Evolutionary conservation across 2,113 vertebrate species (phyloP).

Genomic region (Gulo gulo): DNA sequence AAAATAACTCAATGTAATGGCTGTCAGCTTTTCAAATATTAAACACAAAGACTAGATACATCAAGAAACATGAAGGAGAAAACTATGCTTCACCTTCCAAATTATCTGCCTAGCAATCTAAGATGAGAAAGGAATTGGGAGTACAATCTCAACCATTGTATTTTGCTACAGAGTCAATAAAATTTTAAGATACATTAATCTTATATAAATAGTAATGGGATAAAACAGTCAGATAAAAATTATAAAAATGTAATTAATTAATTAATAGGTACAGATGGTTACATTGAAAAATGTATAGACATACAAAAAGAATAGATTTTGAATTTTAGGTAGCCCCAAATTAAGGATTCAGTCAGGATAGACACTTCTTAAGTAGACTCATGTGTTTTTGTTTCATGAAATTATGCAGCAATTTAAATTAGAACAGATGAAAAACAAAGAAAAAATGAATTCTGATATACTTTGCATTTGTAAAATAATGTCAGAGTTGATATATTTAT

Average conservation of each 20-base stretch:
- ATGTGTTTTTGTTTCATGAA: background rate
- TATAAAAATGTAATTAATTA: background rate
- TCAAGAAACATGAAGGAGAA: background rate
- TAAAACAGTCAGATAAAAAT: conserved; percentile 28
- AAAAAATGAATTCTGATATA: background rate
- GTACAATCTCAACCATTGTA: background rate
- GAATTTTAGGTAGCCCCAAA: background rate
- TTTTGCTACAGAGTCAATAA: background rate
- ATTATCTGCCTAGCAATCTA: background rate
- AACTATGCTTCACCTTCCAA: background rate
- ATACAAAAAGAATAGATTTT: background rate
- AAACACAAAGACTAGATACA: background rate
- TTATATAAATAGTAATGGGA: background rate
- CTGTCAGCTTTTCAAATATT: background rate
- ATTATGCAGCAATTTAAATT: background rate
- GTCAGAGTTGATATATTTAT: background rate
- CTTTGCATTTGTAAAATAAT: conserved; percentile 8
- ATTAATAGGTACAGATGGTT: background rate
- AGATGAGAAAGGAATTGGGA: background rate
- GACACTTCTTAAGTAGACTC: background rate
- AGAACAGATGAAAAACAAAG: background rate
- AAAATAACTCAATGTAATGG: background rate
- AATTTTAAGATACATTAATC: background rate
- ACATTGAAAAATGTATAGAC: conserved; percentile 3
- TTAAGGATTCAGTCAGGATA: background rate